These are phyloP conservation scores for Drosophila auraria DNA, from an alignment of 1,140 invertebrate genomes.

Conservation along the genomic window DNA sequence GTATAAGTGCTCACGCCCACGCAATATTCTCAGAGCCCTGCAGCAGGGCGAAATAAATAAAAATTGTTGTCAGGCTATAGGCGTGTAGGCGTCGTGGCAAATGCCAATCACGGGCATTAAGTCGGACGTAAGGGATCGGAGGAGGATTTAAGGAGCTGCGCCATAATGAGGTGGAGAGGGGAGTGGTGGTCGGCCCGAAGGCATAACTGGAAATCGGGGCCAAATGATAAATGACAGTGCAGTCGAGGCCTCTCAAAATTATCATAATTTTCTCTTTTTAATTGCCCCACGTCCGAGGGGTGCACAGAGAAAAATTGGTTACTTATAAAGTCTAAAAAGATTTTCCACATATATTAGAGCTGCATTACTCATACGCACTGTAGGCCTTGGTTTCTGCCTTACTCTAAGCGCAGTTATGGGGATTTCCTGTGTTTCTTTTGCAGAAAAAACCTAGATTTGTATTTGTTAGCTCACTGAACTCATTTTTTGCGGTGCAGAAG, in stretches of 20 bases:
- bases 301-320: not conserved
- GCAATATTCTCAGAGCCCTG: constrained; percentile 24
- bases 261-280: constrained; percentile 69
- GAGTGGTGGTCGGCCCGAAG: constrained; percentile 12
- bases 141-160: constrained; percentile 11
- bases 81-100: constrained; percentile 44
- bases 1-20: constrained; percentile 43
- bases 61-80: constrained; percentile 32
- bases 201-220: constrained; percentile 51
- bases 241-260: constrained; percentile 56
- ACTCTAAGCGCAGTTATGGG: not conserved
- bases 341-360: not conserved
- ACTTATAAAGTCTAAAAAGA: not conserved
- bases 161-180: constrained; percentile 12
- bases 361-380: constrained; percentile 8
- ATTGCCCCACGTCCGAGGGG: constrained; percentile 19
- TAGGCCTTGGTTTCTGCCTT: not conserved
- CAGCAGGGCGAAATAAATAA: constrained; percentile 22
- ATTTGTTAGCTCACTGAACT: not conserved
- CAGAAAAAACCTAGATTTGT: not conserved
- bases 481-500: constrained; percentile 6
- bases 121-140: constrained; percentile 19
- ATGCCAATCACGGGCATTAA: constrained; percentile 50
- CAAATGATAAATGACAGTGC: constrained; percentile 70
- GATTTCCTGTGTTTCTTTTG: not conserved